Evolutionary conservation across 2,888 invertebrate genomes (phyloP), one percentile per base, ranked within the genome.

Genomic region (Agriotes lineatus): DNA sequence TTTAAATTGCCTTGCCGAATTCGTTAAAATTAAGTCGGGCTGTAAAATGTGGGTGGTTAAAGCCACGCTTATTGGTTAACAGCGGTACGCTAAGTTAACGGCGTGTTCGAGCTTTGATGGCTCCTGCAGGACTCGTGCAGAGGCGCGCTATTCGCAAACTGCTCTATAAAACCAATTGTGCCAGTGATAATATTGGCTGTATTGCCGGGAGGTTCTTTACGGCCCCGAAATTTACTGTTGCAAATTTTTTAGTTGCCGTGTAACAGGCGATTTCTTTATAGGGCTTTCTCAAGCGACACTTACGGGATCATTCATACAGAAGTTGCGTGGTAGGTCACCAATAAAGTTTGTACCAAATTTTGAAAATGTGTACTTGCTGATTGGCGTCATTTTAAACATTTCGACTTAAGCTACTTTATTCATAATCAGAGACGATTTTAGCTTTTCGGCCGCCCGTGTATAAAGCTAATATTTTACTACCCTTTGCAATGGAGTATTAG

Each of bases 51-150:
- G 54, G 58, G 57, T 58, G 64, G 67, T 72, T 70, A 65, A 67
- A 64, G 61, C 56, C 54, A 62, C 61, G 64, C 67, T 64, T 64
- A 72, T 72, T 64, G 64, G 72, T 67, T 72, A 72, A 70, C 68
- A 66, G 62, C 48, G 52, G 74, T 60, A 74, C 72, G 76, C 77
- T 73, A 73, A 75, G 75, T 77, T 75, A 77, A 75, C 72, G 74
- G 71, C 70, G 73, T 72, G 72, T 79, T 77, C 74, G 70, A 67
- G 66, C 66, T 73, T 77, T 78, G 79, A 81, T 80, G 76, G 77
- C 77, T 79, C 82, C 82, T 80, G 62, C 69, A 76, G 81, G 81
- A 76, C 75, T 77, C 76, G 73, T 78, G 71, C 73, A 64, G 72
- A 70, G 75, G 73, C 76, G 76, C 72, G 72, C 73, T 64, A 75